Base-by-base conservation (phyloP, 92 coral and sea anemone genomes). In the Anthopleura xanthogrammica region DNA sequence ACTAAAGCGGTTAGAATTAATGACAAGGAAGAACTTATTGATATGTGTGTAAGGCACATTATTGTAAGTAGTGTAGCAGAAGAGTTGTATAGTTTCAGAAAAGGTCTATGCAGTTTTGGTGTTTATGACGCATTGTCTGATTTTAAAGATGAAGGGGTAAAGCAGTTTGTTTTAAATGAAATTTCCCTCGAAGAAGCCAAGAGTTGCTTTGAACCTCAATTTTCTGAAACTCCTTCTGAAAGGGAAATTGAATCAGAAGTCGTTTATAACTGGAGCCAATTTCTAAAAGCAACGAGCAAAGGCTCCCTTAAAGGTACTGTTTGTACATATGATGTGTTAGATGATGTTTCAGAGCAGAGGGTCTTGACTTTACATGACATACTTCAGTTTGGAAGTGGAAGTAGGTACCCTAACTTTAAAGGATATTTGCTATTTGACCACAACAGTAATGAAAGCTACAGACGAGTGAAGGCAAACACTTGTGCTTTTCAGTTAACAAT, bases 371-470 rank as follows among this genome's bases (percentile, higher is more conserved):
- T 83, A 60, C 60, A 72, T 79, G 90, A 89, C 62, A 72, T 86
- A 41, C 58, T 79, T 56, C 92, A 90, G 62, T 90, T 90, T 83
- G 90, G 85, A 70, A 90, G 90, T 86, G 83, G 90, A 5, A 73
- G 82, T 19, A 77, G 91, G 50, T 90, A 77, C 77, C 93, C 90
- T 5, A 90, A 87, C 14, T 90, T 90, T 71, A 52, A 82, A 57
- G 93, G 90, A 43, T 77, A 64, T 22, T 76, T 90, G 22, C 11
- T 70, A 54, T 90, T 90, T 85, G 85, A 90, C 14, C 91, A 85
- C 2, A 50, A 50, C 54, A 11, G 7, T 50, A 50, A 11, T 50
- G 54, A 50, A 50, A 50, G 54, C 11, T 50, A 11, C 54, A 50
- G 83, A 50, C 82, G 91, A 60, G 60, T 91, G 0, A 87, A 70